A percentile compares a stretch with the other conserved stretches of the same genome.
Evolutionary conservation across 2,888 invertebrate genomes (phyloP).

Genomic region (Peribatodes rhomboidaria): DNA sequence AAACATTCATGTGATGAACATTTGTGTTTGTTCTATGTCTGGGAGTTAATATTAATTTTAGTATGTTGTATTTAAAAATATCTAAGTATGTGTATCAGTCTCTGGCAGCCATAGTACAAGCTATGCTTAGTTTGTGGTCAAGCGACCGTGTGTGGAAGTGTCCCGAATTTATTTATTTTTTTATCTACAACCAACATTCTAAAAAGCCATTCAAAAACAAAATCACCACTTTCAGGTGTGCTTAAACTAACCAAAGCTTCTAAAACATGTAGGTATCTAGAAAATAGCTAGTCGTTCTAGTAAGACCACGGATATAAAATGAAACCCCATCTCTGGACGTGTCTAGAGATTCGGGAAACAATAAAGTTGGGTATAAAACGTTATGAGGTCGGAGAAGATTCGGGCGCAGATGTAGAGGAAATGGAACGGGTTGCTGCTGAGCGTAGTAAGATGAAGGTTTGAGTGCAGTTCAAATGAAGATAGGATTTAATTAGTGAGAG

Average conservation of each 20-base stretch:
- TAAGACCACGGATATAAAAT: conserved; percentile 24
- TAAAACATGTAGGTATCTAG: background rate
- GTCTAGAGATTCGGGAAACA: conserved; percentile 27
- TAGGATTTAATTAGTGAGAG: background rate
- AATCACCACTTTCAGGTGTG: background rate
- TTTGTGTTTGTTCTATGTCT: too few species aligned
- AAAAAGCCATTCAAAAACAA: background rate
- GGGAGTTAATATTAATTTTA: too few species aligned
- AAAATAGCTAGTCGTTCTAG: conserved; percentile 1
- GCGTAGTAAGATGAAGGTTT: background rate
- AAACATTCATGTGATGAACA: too few species aligned
- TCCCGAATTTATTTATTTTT: too few species aligned
- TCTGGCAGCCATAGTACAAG: too few species aligned
- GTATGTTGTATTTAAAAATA: too few species aligned
- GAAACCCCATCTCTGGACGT: conserved; percentile 16
- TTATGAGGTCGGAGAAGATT: conserved; percentile 20
- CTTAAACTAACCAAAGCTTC: background rate
- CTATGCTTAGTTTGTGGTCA: too few species aligned
- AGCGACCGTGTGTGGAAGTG: too few species aligned
- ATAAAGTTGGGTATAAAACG: conserved; percentile 29
- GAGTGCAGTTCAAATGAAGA: background rate
- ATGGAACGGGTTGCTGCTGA: background rate
- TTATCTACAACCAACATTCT: too few species aligned
- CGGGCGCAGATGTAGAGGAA: conserved; percentile 7
- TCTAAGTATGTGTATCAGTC: too few species aligned